phyloP scores from a whole-genome alignment of 2,888 invertebrate genomes.

The Graphium colonna region DNA sequence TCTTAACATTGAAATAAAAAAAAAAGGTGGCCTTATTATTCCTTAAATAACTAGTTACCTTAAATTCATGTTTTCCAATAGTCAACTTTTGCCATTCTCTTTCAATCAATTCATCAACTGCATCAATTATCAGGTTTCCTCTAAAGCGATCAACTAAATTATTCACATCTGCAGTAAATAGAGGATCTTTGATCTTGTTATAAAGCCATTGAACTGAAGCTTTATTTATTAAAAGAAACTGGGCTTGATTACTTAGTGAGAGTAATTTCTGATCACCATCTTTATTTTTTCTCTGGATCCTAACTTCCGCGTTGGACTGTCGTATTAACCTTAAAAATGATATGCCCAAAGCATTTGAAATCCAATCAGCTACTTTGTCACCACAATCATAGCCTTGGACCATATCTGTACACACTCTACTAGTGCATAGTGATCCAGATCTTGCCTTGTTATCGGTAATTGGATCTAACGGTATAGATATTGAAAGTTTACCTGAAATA shows the following conservation, averaged over 20 bases:
- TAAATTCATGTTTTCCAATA: constrained; percentile 83
- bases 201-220: constrained; percentile 87
- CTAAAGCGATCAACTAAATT: constrained; percentile 89
- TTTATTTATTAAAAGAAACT: constrained; percentile 89
- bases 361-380: constrained; percentile 88
- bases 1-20: too few species aligned
- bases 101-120: constrained; percentile 87
- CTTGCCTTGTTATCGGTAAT: constrained; percentile 35
- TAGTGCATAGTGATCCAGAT: constrained; percentile 81
- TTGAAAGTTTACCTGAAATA: constrained; percentile 70
- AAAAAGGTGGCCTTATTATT: neutral
- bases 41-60: constrained; percentile 64
- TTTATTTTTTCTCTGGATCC: constrained; percentile 52
- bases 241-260: constrained; percentile 90
- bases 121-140: constrained; percentile 92
- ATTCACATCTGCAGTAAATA: constrained; percentile 73
- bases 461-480: constrained; percentile 76
- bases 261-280: constrained; percentile 46
- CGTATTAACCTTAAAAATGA: constrained; percentile 85
- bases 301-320: constrained; percentile 71
- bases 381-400: constrained; percentile 93
- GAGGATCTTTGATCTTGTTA: constrained; percentile 77
- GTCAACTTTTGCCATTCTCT: constrained; percentile 83
- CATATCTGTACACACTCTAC: constrained; percentile 91
- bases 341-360: constrained; percentile 84